Conservation (phyloP, 2,113 vertebrate species). For the Lepisosteus osseus region DNA sequence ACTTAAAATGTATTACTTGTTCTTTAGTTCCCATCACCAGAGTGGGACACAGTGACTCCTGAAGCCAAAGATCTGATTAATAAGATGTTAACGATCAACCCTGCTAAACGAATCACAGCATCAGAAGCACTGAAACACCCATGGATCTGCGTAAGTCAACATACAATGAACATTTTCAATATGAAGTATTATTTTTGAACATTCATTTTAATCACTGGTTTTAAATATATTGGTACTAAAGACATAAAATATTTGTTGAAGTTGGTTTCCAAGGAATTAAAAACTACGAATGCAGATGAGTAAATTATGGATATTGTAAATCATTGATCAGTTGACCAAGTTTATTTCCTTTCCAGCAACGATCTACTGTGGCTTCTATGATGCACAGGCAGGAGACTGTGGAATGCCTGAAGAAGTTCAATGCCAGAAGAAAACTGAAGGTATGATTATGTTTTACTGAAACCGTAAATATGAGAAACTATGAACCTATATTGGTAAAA, state of each 20-base stretch:
- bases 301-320: too few relatives aligned
- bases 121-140: slow-evolving; percentile 91
- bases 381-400: slow-evolving; percentile 98
- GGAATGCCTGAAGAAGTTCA: slow-evolving; percentile 97
- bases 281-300: too few relatives aligned
- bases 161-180: too few relatives aligned
- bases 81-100: slow-evolving; percentile 97
- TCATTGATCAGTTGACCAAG: too few relatives aligned
- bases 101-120: slow-evolving; percentile 88
- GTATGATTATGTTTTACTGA: slow-evolving; percentile 43
- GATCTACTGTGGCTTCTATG: slow-evolving; percentile 96
- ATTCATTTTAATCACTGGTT: too few relatives aligned
- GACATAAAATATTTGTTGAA: too few relatives aligned
- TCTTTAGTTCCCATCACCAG: slow-evolving; percentile 89
- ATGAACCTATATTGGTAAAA: too few relatives aligned
- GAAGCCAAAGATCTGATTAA: slow-evolving; percentile 98
- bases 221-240: too few relatives aligned
- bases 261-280: too few relatives aligned
- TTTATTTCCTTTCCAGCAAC: slow-evolving; percentile 72
- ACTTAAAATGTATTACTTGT: background rate
- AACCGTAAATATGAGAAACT: too few relatives aligned
- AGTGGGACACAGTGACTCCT: slow-evolving; percentile 96
- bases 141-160: slow-evolving; percentile 89
- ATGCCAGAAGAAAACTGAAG: slow-evolving; percentile 93
- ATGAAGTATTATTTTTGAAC: too few relatives aligned